Evolutionary conservation across 2,797 vertebrate genomes (phyloP).

Genomic region (Cynodonichthys magdalenae): DNA sequence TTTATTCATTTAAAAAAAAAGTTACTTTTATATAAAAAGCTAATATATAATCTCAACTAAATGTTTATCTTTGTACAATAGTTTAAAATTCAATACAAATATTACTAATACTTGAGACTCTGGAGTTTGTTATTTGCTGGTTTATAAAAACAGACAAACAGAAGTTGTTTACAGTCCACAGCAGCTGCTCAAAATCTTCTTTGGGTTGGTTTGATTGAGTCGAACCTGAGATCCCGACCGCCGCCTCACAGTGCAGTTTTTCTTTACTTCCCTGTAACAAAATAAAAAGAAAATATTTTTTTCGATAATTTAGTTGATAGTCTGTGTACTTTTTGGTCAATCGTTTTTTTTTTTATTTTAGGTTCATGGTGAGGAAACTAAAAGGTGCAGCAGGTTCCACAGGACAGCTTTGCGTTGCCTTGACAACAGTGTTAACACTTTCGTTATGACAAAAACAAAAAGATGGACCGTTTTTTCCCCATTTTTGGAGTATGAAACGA

Average conservation of each 20-base stretch:
- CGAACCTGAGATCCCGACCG: constrained; percentile 46
- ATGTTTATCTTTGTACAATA: neutral
- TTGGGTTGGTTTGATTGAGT: constrained; percentile 52
- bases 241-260: constrained; percentile 50
- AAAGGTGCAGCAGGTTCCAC: too few relatives aligned
- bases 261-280: constrained; percentile 82
- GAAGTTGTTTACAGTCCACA: constrained; percentile 55
- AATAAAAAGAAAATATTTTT: too few relatives aligned
- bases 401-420: too few relatives aligned
- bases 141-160: neutral
- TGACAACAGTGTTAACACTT: too few relatives aligned
- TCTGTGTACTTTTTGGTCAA: too few relatives aligned
- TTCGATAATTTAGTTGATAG: too few relatives aligned
- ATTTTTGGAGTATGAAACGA: too few relatives aligned
- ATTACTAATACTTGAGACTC: neutral
- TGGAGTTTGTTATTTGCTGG: constrained; percentile 25
- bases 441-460: too few relatives aligned
- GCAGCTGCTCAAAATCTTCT: constrained; percentile 62
- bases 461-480: too few relatives aligned
- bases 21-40: constrained; percentile 4
- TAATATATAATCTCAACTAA: constrained; percentile 8
- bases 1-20: neutral
- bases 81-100: neutral
- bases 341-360: too few relatives aligned
- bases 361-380: too few relatives aligned